Conservation (phyloP, 2,888 invertebrate species). For the Temnothorax unifasciatus region DNA sequence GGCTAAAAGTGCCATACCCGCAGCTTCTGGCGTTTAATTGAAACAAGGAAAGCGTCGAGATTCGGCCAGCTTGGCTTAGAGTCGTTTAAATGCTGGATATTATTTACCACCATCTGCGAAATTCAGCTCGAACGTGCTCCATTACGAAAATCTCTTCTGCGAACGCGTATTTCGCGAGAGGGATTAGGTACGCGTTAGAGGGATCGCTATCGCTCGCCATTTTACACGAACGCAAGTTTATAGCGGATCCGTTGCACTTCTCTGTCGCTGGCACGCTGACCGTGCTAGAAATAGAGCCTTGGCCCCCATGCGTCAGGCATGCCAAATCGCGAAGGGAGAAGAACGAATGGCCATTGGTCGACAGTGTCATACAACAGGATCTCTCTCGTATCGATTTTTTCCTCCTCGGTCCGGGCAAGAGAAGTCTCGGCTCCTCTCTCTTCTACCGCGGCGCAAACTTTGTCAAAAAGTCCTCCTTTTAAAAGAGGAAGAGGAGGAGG, state of each 20-base stretch:
- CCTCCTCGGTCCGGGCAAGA: neutral
- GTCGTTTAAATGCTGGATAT: constrained; percentile 24
- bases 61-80: neutral
- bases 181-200: neutral
- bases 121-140: neutral
- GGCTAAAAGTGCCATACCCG: neutral
- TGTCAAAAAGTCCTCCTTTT: constrained; percentile 7
- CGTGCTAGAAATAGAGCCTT: constrained; percentile 75
- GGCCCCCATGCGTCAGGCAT: constrained; percentile 61
- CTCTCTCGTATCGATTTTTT: constrained; percentile 10
- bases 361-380: neutral
- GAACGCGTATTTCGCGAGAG: neutral
- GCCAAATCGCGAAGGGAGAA: constrained; percentile 59
- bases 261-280: constrained; percentile 74
- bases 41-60: constrained; percentile 25
- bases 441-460: constrained; percentile 9
- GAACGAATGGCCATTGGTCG: neutral
- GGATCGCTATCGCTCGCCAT: constrained; percentile 54
- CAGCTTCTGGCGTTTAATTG: constrained; percentile 19
- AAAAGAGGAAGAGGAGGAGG: neutral
- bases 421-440: neutral
- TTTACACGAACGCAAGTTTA: constrained; percentile 76
- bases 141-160: constrained; percentile 8
- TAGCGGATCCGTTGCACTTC: constrained; percentile 77
- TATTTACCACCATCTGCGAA: neutral